phyloP scores from a whole-genome alignment of 2,888 invertebrate species.

The Syritta pipiens region DNA sequence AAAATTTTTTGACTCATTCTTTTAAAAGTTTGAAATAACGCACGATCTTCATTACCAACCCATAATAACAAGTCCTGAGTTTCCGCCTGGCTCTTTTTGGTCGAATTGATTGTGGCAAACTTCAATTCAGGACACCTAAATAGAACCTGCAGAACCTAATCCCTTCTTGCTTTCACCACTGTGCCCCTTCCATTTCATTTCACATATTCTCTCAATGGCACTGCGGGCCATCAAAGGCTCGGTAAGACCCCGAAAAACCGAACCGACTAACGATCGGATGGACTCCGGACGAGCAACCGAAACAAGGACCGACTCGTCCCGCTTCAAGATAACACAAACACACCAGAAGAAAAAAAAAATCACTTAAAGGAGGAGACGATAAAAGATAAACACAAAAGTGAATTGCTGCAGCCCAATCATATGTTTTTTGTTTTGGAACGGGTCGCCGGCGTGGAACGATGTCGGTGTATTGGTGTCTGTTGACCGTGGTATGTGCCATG shows the following conservation, averaged over 20 bases:
- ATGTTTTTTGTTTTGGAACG: constrained; percentile 64
- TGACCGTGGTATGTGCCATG: constrained; percentile 42
- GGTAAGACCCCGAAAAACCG: constrained; percentile 12
- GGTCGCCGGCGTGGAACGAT: background rate
- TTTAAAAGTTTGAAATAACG: no score
- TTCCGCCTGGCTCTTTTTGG: no score
- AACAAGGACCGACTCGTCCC: background rate
- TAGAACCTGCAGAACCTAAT: no score
- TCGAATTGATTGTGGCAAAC: no score
- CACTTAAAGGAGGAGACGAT: constrained; percentile 23
- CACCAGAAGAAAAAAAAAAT: constrained; percentile 20
- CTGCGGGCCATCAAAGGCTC: constrained; percentile 54
- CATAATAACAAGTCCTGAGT: no score
- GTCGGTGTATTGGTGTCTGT: background rate
- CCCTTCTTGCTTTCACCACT: constrained; percentile 22
- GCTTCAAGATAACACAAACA: constrained; percentile 8
- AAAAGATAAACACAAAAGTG: constrained; percentile 62
- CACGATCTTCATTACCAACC: no score
- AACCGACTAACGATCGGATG: constrained; percentile 43
- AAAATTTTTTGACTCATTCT: no score
- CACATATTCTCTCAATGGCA: constrained; percentile 20
- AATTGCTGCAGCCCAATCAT: constrained; percentile 44
- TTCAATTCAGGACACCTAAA: no score
- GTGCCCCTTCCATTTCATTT: constrained; percentile 1
- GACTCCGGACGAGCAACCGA: background rate